Conservation (phyloP, 2,113 vertebrate genomes). For the Acrocephalus arundinaceus region DNA sequence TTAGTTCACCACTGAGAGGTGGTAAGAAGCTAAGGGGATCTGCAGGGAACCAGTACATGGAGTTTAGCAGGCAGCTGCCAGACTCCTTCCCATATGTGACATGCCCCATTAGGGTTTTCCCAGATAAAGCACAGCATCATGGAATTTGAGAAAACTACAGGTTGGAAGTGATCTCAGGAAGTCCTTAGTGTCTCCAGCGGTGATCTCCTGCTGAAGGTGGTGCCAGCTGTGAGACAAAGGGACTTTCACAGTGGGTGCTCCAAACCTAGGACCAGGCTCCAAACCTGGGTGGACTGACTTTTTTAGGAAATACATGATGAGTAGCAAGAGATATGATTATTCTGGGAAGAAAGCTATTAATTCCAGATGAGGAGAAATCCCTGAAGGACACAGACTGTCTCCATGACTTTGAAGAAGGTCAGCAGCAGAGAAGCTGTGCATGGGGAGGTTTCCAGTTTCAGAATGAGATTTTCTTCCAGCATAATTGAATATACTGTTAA, state of each 20-base stretch:
- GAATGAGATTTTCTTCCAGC: constrained; percentile 1
- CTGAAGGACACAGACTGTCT: not conserved
- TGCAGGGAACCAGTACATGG: not conserved
- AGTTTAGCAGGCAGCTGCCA: not conserved
- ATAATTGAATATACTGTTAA: constrained; percentile 25
- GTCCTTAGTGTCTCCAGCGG: not conserved
- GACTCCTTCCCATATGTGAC: not conserved
- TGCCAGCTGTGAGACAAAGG: not conserved
- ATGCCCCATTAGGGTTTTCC: not conserved
- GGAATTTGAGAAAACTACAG: not conserved
- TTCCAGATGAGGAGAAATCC: not conserved
- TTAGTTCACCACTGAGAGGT: not conserved
- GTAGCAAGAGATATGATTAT: not conserved
- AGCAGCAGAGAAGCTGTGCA: not conserved
- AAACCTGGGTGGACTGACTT: not conserved
- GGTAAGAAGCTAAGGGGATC: not conserved
- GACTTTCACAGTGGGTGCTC: not conserved
- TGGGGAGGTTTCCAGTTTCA: not conserved
- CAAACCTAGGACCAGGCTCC: not conserved
- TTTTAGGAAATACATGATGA: not conserved
- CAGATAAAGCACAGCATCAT: not conserved
- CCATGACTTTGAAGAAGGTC: constrained; percentile 32
- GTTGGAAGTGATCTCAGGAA: not conserved
- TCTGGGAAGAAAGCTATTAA: not conserved
- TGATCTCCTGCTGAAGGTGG: not conserved